Evolutionary conservation across 2,888 invertebrate genomes (phyloP).

Genomic region (Nymphalis urticae): DNA sequence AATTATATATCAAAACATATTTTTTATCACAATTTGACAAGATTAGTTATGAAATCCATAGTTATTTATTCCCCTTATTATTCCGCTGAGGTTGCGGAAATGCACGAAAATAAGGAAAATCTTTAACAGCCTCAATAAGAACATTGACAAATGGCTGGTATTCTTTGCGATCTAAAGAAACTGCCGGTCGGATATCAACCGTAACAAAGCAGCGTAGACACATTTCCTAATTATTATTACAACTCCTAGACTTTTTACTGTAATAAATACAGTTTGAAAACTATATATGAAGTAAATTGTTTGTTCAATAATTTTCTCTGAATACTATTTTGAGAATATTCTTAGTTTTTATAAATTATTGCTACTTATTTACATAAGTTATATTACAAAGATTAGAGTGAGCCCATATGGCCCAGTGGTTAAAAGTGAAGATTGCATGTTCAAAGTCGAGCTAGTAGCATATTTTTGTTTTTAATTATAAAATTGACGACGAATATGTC

Average conservation of each 20-base stretch:
- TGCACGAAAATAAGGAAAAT: conserved; percentile 42
- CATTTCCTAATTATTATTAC: conserved; percentile 35
- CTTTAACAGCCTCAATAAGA: conserved; percentile 40
- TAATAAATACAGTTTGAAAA: neutral
- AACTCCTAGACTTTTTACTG: neutral
- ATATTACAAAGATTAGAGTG: too few species aligned
- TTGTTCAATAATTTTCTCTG: too few species aligned
- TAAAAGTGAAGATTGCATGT: too few species aligned
- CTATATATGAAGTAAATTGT: too few species aligned
- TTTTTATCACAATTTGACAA: neutral
- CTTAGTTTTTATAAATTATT: too few species aligned
- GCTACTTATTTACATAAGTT: too few species aligned
- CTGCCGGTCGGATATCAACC: conserved; percentile 24
- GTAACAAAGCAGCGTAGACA: conserved; percentile 29
- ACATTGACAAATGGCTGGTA: conserved; percentile 43
- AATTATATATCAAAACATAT: neutral
- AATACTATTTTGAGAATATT: too few species aligned
- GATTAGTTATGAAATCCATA: conserved; percentile 9
- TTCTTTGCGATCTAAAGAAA: conserved; percentile 24
- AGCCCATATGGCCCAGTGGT: too few species aligned
- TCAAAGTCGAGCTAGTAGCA: too few species aligned
- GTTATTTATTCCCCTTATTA: conserved; percentile 19
- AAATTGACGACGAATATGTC: too few species aligned
- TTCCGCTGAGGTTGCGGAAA: conserved; percentile 34
- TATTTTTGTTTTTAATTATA: too few species aligned